These are phyloP conservation scores for Brachionus rubens DNA, from an alignment of 1,140 invertebrate genomes.

Conservation along the genomic window DNA sequence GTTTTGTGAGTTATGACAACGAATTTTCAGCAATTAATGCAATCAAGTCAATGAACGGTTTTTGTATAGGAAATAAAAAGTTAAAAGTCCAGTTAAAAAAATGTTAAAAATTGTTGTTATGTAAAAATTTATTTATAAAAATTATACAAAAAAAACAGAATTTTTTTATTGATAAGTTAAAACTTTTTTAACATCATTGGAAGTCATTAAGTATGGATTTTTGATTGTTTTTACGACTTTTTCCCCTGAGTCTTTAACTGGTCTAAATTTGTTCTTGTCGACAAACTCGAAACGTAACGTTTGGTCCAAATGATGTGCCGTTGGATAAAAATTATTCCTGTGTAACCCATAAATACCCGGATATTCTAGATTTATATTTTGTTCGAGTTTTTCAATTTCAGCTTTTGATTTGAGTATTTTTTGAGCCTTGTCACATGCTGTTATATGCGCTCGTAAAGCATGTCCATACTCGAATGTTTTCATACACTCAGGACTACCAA, in stretches of 20 bases:
- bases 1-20: conserved; percentile 94
- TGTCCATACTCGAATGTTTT: conserved; percentile 44
- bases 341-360: conserved; percentile 36
- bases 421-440: conserved; percentile 40
- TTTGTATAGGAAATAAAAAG: conserved; percentile 92
- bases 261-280: not conserved
- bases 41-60: conserved; percentile 92
- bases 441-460: conserved; percentile 33
- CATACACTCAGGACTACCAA: conserved; percentile 39
- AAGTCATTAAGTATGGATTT: conserved; percentile 25
- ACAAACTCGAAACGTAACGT: conserved; percentile 9
- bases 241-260: not conserved
- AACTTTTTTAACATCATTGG: conserved; percentile 17
- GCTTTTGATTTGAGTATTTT: conserved; percentile 4
- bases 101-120: conserved; percentile 59
- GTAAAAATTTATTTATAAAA: not conserved
- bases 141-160: not conserved
- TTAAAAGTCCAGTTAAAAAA: conserved; percentile 95
- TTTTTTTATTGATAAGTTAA: conserved; percentile 7
- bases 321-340: conserved; percentile 26
- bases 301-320: conserved; percentile 33
- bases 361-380: conserved; percentile 24
- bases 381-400: conserved; percentile 15
- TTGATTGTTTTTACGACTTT: not conserved
- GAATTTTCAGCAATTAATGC: conserved; percentile 84